phyloP scores from a whole-genome alignment of 2,888 invertebrate genomes.

The Mechanitis messenoides region DNA sequence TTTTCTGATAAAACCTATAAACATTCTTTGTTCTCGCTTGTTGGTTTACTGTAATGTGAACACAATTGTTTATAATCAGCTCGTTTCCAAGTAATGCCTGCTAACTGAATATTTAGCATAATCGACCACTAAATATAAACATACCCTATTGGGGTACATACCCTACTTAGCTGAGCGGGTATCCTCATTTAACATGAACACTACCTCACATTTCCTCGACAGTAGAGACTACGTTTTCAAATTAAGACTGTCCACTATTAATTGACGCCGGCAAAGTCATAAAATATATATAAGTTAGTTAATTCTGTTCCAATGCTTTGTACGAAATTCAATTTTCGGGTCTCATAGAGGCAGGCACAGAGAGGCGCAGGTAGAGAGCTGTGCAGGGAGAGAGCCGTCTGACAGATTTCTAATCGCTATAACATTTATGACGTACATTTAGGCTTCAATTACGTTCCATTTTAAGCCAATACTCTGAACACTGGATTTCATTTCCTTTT shows the following conservation, averaged over 20 bases:
- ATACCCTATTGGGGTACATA: not conserved
- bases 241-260: too few species aligned
- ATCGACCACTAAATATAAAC: conserved; percentile 12
- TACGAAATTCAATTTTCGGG: conserved; percentile 2
- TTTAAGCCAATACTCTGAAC: too few species aligned
- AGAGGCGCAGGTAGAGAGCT: not conserved
- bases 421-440: not conserved
- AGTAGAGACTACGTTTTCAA: too few species aligned
- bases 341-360: not conserved
- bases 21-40: conserved; percentile 65
- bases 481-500: too few species aligned
- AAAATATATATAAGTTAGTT: not conserved
- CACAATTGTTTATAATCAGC: conserved; percentile 43
- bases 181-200: not conserved
- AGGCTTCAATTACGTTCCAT: conserved; percentile 1
- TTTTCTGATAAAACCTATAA: conserved; percentile 66
- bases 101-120: conserved; percentile 25
- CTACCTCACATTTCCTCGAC: too few species aligned
- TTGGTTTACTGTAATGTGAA: conserved; percentile 49
- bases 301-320: not conserved
- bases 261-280: not conserved
- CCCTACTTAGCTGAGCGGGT: not conserved
- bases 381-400: not conserved
- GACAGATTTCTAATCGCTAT: conserved; percentile 6
- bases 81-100: conserved; percentile 29